phyloP scores from a whole-genome alignment of 2,113 vertebrate species.

The Chaetorhynchus papuensis region DNA sequence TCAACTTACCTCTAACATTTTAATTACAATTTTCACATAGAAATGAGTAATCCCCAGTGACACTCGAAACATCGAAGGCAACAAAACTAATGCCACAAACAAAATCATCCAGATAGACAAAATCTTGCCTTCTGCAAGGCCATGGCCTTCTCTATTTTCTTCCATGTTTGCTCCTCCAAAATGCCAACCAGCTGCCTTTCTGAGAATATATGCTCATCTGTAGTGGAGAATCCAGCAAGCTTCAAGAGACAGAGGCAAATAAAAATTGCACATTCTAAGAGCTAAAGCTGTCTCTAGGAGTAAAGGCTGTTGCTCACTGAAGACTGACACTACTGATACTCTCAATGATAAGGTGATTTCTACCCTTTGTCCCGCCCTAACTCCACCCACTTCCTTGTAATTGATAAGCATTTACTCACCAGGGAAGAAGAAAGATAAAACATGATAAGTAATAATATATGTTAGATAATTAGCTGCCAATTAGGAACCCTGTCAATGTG shows the following conservation, averaged over 20 bases:
- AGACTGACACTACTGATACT: neutral
- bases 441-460: neutral
- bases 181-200: neutral
- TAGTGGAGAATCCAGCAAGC: neutral
- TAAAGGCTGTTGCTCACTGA: neutral
- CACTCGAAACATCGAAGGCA: slow-evolving; percentile 21
- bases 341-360: neutral
- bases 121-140: neutral
- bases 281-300: neutral
- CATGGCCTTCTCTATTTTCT: neutral
- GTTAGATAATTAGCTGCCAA: neutral
- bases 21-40: slow-evolving; percentile 30
- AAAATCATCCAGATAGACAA: neutral
- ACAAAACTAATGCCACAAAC: neutral
- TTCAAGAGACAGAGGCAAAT: neutral
- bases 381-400: slow-evolving; percentile 12
- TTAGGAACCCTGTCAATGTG: neutral
- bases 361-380: neutral
- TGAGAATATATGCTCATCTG: neutral
- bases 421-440: neutral
- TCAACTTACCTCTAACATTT: slow-evolving; percentile 49
- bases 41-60: slow-evolving; percentile 37
- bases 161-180: slow-evolving; percentile 30
- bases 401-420: slow-evolving; percentile 4
- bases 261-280: neutral